Conservation (phyloP, 2,113 vertebrate species). For the Coptodon rendalli region DNA sequence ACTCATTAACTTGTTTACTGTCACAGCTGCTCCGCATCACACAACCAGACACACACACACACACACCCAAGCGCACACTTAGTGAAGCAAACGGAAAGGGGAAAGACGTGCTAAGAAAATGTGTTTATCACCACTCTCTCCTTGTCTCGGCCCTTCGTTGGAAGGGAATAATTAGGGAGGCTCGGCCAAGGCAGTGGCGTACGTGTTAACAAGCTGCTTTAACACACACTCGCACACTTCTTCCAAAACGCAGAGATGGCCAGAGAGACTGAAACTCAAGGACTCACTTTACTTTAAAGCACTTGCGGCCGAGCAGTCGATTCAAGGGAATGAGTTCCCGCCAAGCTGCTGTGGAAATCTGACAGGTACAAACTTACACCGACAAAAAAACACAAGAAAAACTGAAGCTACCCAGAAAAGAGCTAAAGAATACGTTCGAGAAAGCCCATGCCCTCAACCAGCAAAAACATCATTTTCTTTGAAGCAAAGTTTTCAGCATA, state of each 20-base stretch:
- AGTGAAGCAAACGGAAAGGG: background rate
- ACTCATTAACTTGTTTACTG: constrained; percentile 89
- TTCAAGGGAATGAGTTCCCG: background rate
- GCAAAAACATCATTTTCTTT: background rate
- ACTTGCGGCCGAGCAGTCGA: background rate
- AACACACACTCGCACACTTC: constrained; percentile 40
- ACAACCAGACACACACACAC: constrained; percentile 44
- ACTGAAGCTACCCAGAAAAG: background rate
- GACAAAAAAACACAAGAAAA: background rate
- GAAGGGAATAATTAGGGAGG: constrained; percentile 42
- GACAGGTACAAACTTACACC: background rate
- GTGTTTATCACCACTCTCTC: constrained; percentile 42
- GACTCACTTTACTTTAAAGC: constrained; percentile 21
- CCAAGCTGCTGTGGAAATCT: background rate
- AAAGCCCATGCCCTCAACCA: background rate
- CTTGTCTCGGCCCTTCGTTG: constrained; percentile 25
- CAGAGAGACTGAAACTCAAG: constrained; percentile 6
- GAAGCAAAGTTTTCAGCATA: background rate
- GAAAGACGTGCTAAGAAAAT: constrained; percentile 5
- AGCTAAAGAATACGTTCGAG: background rate
- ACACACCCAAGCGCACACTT: constrained; percentile 26
- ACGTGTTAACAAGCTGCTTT: constrained; percentile 59
- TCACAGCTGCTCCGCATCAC: constrained; percentile 86
- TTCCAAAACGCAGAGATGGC: constrained; percentile 15
- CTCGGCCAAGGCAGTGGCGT: constrained; percentile 28